Evolutionary conservation across 2,888 invertebrate species (phyloP).

Genomic region (Oasisia sp.): DNA sequence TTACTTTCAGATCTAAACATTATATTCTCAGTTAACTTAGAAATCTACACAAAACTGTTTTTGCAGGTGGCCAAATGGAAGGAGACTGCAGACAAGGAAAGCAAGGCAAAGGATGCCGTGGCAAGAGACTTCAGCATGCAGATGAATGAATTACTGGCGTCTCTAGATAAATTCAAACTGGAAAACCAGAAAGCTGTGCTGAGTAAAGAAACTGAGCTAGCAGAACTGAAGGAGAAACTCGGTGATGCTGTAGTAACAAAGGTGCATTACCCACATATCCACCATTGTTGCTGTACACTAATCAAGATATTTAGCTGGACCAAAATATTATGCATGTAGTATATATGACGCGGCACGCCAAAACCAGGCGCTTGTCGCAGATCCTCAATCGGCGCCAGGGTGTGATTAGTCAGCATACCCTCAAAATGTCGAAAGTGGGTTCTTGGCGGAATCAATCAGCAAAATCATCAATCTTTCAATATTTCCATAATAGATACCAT

Average conservation of each 20-base stretch:
- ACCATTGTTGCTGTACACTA: neutral
- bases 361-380: no score
- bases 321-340: neutral
- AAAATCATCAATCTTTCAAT: no score
- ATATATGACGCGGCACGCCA: no score
- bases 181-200: constrained; percentile 50
- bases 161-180: constrained; percentile 55
- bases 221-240: neutral
- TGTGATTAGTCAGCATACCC: no score
- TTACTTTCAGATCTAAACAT: neutral
- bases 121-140: constrained; percentile 36
- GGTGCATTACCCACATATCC: neutral
- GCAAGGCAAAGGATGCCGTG: constrained; percentile 25
- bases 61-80: neutral
- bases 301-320: neutral
- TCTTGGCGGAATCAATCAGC: no score
- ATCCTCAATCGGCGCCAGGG: no score
- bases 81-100: neutral
- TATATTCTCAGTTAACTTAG: neutral
- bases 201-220: neutral
- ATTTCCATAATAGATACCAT: no score
- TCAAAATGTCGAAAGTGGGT: no score
- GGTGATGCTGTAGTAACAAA: neutral
- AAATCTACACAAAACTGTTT: neutral
- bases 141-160: constrained; percentile 54